Evolutionary conservation across 1,140 invertebrate species (phyloP).

Genomic region (Octopus sinensis): DNA sequence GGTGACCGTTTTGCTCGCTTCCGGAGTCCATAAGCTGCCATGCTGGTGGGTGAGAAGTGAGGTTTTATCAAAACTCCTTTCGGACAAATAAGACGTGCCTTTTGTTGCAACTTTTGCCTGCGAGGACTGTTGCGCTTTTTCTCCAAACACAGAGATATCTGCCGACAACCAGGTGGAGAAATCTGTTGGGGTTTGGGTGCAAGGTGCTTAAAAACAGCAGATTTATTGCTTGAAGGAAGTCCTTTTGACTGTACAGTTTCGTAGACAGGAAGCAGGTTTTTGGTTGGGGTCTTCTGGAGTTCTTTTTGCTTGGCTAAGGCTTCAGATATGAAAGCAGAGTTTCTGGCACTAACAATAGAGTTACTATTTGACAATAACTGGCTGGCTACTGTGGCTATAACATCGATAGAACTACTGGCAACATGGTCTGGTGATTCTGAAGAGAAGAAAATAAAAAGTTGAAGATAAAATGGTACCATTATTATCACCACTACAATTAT

Average conservation of each 20-base stretch:
- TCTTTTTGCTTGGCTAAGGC: conserved; percentile 20
- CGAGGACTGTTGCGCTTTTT: conserved; percentile 37
- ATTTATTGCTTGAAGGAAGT: neutral
- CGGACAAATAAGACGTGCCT: conserved; percentile 43
- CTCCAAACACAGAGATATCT: conserved; percentile 20
- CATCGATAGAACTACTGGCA: neutral
- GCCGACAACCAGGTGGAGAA: conserved; percentile 16
- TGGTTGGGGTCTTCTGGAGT: conserved; percentile 34
- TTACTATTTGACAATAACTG: neutral
- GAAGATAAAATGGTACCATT: too few relatives aligned
- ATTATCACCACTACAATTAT: too few relatives aligned
- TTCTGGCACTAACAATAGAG: neutral
- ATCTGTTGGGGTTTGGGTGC: conserved; percentile 28
- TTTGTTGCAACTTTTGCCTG: conserved; percentile 36
- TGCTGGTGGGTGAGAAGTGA: conserved; percentile 46
- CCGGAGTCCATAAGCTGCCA: conserved; percentile 36
- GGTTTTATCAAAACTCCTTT: conserved; percentile 42
- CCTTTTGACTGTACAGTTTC: neutral
- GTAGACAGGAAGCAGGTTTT: conserved; percentile 16
- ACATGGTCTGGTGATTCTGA: neutral
- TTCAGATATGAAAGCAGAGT: neutral
- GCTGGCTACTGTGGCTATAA: neutral
- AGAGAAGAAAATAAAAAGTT: neutral
- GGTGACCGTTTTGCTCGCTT: conserved; percentile 30
- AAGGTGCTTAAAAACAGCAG: conserved; percentile 10